Percentiles rank a stretch among this genome's conserved stretches.
Conservation (phyloP, 2,797 vertebrate species). For the Anolis apletophallus region DNA sequence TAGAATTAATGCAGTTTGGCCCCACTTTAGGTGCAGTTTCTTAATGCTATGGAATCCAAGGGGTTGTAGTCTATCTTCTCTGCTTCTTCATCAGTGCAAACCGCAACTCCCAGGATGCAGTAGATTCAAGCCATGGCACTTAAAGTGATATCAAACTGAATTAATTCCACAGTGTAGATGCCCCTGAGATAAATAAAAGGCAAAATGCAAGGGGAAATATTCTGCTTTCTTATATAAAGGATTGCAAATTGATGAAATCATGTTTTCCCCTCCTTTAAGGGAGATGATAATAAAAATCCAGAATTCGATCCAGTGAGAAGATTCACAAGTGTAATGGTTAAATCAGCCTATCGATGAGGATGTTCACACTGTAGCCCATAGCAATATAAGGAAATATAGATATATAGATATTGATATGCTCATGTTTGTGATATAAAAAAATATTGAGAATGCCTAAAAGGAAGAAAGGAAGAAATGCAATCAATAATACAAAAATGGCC, state of each 20-base stretch:
- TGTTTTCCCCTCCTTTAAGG: neutral
- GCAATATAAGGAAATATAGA: neutral
- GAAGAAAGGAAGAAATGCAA: neutral
- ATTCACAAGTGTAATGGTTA: neutral
- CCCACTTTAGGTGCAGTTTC: no score
- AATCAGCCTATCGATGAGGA: neutral
- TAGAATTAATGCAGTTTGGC: no score
- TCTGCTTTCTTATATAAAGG: constrained; percentile 2
- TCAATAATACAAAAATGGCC: constrained; percentile 38
- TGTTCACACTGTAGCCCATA: constrained; percentile 4
- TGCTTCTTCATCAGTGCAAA: no score
- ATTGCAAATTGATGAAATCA: constrained; percentile 45
- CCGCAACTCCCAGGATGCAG: no score
- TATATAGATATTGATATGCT: neutral
- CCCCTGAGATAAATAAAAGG: no score
- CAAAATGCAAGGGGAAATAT: no score
- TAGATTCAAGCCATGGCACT: no score
- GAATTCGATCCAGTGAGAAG: neutral
- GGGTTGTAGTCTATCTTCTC: no score
- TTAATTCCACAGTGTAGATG: no score
- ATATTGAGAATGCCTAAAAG: neutral
- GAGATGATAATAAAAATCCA: neutral
- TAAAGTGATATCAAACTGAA: no score
- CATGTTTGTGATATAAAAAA: constrained; percentile 5
- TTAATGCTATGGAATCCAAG: no score